Evolutionary conservation across 2,888 invertebrate genomes (phyloP), one percentile per base, ranked within the genome.

Genomic region (Mythimna pallens): DNA sequence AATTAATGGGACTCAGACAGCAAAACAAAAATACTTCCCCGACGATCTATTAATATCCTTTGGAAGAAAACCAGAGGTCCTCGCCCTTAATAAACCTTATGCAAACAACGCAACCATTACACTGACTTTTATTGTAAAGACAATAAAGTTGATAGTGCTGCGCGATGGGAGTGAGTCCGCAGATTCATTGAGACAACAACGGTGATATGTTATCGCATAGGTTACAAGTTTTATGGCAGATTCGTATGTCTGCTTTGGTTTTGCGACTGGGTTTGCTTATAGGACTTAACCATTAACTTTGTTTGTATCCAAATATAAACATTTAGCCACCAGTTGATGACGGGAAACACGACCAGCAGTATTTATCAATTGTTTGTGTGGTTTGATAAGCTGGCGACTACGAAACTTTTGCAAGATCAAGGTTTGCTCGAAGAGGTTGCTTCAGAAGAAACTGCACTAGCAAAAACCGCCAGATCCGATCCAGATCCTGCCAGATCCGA

Each of bases 41-140:
- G 74, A 57, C 72, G 30, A n/a, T 47, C 71, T 84, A 85, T 73
- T 76, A 57, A 73, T 83, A 85, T 54, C 62, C 72, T 40, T 65
- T 65, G 89, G 90, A 91, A 90, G 83, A 90, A 87, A 87, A 87
- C 88, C 87, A 87, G 81, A 82, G 91, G 87, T 86, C 84, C 82
- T 83, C 85, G 88, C 78, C 86, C 90, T 87, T 85, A 73, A 58
- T 47, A 65, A 70, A 58, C 25, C 43, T 65, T 73, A 66, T 70
- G 47, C 25, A 47, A 2, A 65, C 30, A 73, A 59, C 7, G 30
- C 10, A 63, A 43, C 50, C 2, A 14, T 47, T 22, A 7, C 14
- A 25, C 1, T 59, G 9, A 64, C 43, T 30, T 57, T 70, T 86
- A 82, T 66, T 5, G 0, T 2, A 0, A 34, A 22, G 1, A 0